A percentile compares a stretch with the other conserved stretches of the same genome.
These are phyloP conservation scores for Orcinus orca DNA, from an alignment of 2,113 vertebrate genomes.

Conservation along the genomic window DNA sequence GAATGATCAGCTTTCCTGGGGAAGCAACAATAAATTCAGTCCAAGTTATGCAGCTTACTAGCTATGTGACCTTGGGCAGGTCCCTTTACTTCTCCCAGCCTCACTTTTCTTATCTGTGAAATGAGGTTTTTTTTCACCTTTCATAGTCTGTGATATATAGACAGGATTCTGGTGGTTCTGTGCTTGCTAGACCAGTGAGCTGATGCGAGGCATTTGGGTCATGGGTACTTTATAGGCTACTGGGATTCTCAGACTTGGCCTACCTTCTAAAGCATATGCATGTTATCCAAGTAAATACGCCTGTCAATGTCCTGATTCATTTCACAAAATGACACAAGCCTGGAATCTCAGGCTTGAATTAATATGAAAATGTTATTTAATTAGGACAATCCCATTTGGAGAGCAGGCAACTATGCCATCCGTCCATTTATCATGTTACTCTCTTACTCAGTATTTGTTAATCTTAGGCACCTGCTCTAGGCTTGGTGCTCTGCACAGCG, in stretches of 20 bases:
- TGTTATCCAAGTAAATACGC: background rate
- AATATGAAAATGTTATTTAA: conserved; percentile 55
- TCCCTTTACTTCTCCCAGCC: background rate
- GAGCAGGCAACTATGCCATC: conserved; percentile 33
- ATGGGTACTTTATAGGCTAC: too few species aligned
- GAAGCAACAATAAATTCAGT: background rate
- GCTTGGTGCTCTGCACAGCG: background rate
- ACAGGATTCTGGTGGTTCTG: background rate
- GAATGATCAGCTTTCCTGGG: background rate
- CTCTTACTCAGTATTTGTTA: conserved; percentile 42
- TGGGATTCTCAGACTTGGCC: background rate
- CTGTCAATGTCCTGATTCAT: background rate
- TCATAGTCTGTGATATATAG: background rate
- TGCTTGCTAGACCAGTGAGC: background rate
- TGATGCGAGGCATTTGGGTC: background rate
- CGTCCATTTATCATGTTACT: background rate
- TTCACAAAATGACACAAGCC: conserved; percentile 12
- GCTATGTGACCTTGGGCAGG: background rate
- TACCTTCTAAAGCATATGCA: background rate
- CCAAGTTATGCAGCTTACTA: background rate
- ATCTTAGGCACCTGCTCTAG: conserved; percentile 8
- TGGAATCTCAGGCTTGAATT: conserved; percentile 30
- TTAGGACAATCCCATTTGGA: conserved; percentile 46
- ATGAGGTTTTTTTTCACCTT: background rate
- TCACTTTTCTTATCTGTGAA: conserved; percentile 1